A percentile compares a stretch with the other conserved stretches of the same genome.
Evolutionary conservation across 2,888 invertebrate genomes (phyloP).

Genomic region (Sipha maydis): DNA sequence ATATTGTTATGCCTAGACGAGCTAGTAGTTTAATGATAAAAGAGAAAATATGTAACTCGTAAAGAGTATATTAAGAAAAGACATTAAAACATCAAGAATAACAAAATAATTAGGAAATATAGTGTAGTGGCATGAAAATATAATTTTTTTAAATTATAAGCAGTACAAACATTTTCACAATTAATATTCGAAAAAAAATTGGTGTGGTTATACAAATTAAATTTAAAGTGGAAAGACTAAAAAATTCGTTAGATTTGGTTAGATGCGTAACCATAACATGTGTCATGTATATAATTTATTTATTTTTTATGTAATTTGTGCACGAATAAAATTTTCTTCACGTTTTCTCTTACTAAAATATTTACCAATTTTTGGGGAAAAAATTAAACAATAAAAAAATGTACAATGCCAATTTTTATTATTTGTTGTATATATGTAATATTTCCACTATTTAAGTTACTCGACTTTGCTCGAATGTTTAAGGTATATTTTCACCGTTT

Average conservation of each 20-base stretch:
- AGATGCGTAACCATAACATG: not conserved
- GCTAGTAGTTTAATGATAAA: not conserved
- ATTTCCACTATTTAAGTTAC: no score
- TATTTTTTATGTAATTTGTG: not conserved
- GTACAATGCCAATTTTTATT: not conserved
- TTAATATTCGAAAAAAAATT: not conserved
- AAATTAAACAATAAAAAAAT: not conserved
- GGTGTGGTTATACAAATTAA: not conserved
- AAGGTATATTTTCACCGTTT: no score
- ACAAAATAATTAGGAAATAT: conserved; percentile 4
- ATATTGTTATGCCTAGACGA: not conserved
- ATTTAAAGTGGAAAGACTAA: not conserved
- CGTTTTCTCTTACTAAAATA: not conserved
- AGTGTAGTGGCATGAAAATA: not conserved
- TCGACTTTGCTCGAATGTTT: no score
- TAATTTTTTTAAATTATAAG: not conserved
- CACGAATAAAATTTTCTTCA: not conserved
- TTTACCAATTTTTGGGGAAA: not conserved
- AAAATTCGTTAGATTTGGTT: not conserved
- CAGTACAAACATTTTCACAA: not conserved
- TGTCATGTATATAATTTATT: not conserved
- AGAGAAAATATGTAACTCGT: not conserved
- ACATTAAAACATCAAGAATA: not conserved
- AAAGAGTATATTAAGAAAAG: not conserved
- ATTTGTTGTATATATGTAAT: not conserved